phyloP scores from a whole-genome alignment of 2,797 vertebrate species.

The Bryconaethiops microstoma region DNA sequence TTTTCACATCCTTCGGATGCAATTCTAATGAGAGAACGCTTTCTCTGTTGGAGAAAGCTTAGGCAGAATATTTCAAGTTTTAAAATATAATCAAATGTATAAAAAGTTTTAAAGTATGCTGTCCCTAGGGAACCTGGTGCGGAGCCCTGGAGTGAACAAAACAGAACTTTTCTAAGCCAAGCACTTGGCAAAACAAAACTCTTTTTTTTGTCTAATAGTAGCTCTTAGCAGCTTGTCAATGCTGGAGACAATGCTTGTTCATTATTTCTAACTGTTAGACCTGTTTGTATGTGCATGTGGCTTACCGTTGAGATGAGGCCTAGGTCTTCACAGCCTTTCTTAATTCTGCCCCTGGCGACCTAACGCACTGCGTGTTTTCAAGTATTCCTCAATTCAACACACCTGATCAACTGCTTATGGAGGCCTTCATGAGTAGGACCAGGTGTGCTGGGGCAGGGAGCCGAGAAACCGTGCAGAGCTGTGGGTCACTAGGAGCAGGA shows the following conservation, averaged over 20 bases:
- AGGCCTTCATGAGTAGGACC: too few relatives aligned
- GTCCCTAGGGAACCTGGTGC: constrained; percentile 71
- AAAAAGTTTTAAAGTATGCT: constrained; percentile 48
- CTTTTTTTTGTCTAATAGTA: constrained; percentile 71
- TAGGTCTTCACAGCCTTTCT: not conserved
- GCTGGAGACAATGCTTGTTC: not conserved
- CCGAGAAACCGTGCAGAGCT: too few relatives aligned
- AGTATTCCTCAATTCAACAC: too few relatives aligned
- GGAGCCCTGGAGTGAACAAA: constrained; percentile 76
- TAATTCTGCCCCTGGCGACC: too few relatives aligned
- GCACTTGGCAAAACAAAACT: constrained; percentile 67
- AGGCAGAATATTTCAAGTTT: constrained; percentile 77
- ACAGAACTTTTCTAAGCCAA: constrained; percentile 78
- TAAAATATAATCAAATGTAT: constrained; percentile 47
- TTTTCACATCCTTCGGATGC: constrained; percentile 70
- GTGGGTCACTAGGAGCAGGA: too few relatives aligned
- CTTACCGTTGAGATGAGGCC: not conserved
- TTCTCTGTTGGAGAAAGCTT: constrained; percentile 77
- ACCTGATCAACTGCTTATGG: too few relatives aligned
- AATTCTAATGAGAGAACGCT: constrained; percentile 76
- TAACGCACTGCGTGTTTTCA: too few relatives aligned
- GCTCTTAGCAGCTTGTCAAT: constrained; percentile 48
- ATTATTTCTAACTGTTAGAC: constrained; percentile 38
- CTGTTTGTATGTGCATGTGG: not conserved
- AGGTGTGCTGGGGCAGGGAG: too few relatives aligned